phyloP scores from a whole-genome alignment of 2,113 vertebrate species.

The Trachemys scripta region DNA sequence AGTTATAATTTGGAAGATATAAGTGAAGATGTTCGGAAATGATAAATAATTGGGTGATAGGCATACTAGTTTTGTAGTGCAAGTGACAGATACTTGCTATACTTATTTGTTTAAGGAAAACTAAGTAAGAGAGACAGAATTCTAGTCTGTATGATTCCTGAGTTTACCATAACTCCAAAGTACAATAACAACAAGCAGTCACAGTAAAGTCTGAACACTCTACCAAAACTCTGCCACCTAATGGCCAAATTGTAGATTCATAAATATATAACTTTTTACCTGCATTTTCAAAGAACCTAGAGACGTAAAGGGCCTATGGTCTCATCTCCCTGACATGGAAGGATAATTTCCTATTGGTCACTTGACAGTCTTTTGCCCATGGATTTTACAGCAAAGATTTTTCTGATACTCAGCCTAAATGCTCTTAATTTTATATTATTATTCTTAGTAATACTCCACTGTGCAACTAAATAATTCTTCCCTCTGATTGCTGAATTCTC shows the following conservation, averaged over 20 bases:
- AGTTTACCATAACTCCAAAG: neutral
- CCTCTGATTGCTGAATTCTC: slow-evolving; percentile 50
- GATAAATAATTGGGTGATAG: accelerated
- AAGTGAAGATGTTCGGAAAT: accelerated
- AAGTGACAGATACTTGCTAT: neutral
- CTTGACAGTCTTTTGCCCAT: slow-evolving; percentile 37
- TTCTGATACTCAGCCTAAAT: slow-evolving; percentile 50
- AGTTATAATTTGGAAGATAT: accelerated
- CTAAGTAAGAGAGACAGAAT: neutral
- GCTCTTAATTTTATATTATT: slow-evolving; percentile 42
- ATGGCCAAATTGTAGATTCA: slow-evolving; percentile 47
- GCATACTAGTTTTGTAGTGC: neutral
- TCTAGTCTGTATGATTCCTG: neutral
- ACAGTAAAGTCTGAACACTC: accelerated
- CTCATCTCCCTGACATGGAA: slow-evolving; percentile 33
- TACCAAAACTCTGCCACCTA: slow-evolving; percentile 69
- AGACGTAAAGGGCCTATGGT: slow-evolving; percentile 56
- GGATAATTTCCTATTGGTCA: slow-evolving; percentile 27
- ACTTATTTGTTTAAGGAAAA: neutral
- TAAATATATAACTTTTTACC: slow-evolving; percentile 20
- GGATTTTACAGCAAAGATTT: slow-evolving; percentile 16
- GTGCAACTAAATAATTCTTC: slow-evolving; percentile 48
- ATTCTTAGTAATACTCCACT: slow-evolving; percentile 7
- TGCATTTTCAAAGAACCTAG: slow-evolving; percentile 26
- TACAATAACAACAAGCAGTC: neutral